Evolutionary conservation across 2,113 vertebrate species (phyloP).

Genomic region (Fulica atra): DNA sequence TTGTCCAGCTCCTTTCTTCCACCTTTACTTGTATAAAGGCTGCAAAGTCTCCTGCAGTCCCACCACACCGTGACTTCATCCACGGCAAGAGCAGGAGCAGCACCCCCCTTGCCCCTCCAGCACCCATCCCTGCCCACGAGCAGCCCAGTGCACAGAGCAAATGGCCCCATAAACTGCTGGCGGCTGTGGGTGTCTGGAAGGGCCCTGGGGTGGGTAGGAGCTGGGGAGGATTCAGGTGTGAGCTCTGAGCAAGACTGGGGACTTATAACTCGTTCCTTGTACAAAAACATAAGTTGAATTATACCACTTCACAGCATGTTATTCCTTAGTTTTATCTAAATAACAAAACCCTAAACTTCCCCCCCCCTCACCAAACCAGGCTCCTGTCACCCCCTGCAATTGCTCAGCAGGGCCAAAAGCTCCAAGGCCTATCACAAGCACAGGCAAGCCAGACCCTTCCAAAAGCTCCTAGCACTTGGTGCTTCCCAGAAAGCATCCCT

Average conservation of each 20-base stretch:
- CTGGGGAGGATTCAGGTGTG: rapidly evolving
- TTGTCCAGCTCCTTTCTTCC: background rate
- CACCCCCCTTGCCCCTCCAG: background rate
- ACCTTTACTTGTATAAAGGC: background rate
- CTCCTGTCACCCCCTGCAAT: background rate
- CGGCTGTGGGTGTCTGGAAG: background rate
- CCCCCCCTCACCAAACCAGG: no score
- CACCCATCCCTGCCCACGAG: rapidly evolving
- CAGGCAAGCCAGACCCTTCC: background rate
- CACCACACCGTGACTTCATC: background rate
- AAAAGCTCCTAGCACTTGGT: rapidly evolving
- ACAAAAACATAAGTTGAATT: background rate
- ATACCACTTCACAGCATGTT: background rate
- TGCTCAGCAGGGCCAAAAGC: background rate
- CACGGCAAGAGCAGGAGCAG: background rate
- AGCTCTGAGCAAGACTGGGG: background rate
- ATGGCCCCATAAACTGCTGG: rapidly evolving
- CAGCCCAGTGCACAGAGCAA: background rate
- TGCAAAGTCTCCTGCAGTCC: background rate
- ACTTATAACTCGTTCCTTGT: background rate
- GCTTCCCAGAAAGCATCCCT: rapidly evolving
- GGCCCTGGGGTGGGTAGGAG: background rate
- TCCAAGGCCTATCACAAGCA: rapidly evolving
- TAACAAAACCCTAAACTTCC: background rate
- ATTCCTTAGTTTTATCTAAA: background rate